Base-by-base conservation (phyloP, 2,888 invertebrate species). In the Conus canariensis region DNA sequence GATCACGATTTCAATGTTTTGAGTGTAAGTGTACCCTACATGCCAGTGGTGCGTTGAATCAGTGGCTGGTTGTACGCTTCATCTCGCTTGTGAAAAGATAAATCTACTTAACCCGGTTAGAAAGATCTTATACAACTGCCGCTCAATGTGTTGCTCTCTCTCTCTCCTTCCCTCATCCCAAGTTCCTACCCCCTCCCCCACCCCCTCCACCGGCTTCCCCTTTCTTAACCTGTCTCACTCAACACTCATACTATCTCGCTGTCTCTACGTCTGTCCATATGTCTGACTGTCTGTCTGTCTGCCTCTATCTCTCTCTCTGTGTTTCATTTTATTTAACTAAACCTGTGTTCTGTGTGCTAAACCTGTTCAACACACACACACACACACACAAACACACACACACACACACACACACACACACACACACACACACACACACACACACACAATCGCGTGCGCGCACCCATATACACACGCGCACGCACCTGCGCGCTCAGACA, bases 341-440 rank as follows among this genome's bases (percentile, higher is more conserved):
- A 64, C 64, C 10, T 64, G 16, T 14, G 10, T 64, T 64, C 12
- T 16, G 16, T 64, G 16, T 10, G 64, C 64, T 16, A 14, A 10
- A 64, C 10, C 16, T 64, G 1, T 14, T 64, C 64, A 64, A 58
- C 58, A 83, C 16, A 83, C 56, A 83, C 9, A 58, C 82, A 83
- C 58, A 58, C 82, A 83, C 22, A 58, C 22, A 83, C 56, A 58
- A n/a, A 83, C 10, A 83, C 82, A 82, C 16, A 82, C 56, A 56
- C 56, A 82, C 56, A 82, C 82, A 82, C 19, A 82, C 56, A 88
- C n/a, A 88, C 12, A 45, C 56, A 82, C 82, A 56, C 82, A 19
- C n/a, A n/a, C n/a, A n/a, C n/a, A n/a, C n/a, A n/a, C 56, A 88
- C n/a, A 88, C 12, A 45, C 56, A 82, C 82, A 56, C 82, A 56